phyloP scores from a whole-genome alignment of 2,113 vertebrate genomes.

The Vulpes lagopus region DNA sequence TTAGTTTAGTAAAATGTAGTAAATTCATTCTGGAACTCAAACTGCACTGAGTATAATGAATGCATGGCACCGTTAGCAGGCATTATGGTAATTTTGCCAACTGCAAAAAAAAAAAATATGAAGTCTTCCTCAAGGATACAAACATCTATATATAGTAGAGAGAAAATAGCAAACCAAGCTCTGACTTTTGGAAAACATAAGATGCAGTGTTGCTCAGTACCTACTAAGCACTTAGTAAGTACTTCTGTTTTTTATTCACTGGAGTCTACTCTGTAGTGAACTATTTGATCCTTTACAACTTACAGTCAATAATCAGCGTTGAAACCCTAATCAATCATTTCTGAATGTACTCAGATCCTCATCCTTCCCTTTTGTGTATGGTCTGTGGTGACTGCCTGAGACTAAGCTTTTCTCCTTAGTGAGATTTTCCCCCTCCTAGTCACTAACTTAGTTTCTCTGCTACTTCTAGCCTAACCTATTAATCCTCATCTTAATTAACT shows the following conservation, averaged over 20 bases:
- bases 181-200: neutral
- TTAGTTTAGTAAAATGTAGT: conserved; percentile 40
- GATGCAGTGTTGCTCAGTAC: neutral
- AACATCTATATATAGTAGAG: neutral
- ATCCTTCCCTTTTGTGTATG: neutral
- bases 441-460: neutral
- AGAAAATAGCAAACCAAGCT: neutral
- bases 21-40: neutral
- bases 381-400: neutral
- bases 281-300: neutral
- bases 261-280: neutral
- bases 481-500: neutral
- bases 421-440: neutral
- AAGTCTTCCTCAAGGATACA: neutral
- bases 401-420: neutral
- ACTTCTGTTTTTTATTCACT: neutral
- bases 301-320: neutral
- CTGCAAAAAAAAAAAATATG: neutral
- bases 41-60: neutral
- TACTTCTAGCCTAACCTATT: neutral
- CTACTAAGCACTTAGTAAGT: neutral
- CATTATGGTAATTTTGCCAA: neutral
- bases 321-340: neutral
- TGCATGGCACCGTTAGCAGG: neutral
- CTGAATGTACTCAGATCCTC: neutral